phyloP scores from a whole-genome alignment of 2,888 invertebrate species.

The Achlya flavicornis region DNA sequence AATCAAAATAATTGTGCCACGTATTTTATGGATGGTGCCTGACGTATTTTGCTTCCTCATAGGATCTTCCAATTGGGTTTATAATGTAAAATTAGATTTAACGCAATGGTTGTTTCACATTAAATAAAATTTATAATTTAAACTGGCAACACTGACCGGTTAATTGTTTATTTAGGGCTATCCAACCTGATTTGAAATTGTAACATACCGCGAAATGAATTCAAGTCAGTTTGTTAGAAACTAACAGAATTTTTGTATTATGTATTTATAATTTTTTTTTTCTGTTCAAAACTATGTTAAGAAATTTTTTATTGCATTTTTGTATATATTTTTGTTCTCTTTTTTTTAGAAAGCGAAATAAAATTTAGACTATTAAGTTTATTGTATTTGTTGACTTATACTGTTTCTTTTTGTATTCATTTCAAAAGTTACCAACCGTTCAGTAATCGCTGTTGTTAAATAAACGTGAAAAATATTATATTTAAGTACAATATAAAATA shows the following conservation, averaged over 20 bases:
- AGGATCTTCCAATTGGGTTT: not conserved
- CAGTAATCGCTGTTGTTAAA: slow-evolving; percentile 17
- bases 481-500: slow-evolving; percentile 40
- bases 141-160: not conserved
- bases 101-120: not conserved
- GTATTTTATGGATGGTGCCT: not conserved
- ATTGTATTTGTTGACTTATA: slow-evolving; percentile 31
- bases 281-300: slow-evolving; percentile 20
- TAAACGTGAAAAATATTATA: slow-evolving; percentile 21
- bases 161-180: not conserved
- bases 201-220: no score
- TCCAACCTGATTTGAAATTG: no score
- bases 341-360: slow-evolving; percentile 30
- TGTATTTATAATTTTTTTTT: slow-evolving; percentile 19
- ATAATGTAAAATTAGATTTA: not conserved
- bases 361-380: slow-evolving; percentile 48
- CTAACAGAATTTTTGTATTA: slow-evolving; percentile 16
- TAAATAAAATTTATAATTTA: not conserved
- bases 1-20: slow-evolving; percentile 1
- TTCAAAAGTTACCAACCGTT: slow-evolving; percentile 34
- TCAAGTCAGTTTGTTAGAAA: not conserved
- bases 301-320: slow-evolving; percentile 35
- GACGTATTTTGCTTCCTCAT: not conserved
- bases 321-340: slow-evolving; percentile 36
- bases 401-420: slow-evolving; percentile 24